These are phyloP conservation scores for Syrrhaptes paradoxus DNA, from an alignment of 2,113 vertebrate species.

Conservation along the genomic window DNA sequence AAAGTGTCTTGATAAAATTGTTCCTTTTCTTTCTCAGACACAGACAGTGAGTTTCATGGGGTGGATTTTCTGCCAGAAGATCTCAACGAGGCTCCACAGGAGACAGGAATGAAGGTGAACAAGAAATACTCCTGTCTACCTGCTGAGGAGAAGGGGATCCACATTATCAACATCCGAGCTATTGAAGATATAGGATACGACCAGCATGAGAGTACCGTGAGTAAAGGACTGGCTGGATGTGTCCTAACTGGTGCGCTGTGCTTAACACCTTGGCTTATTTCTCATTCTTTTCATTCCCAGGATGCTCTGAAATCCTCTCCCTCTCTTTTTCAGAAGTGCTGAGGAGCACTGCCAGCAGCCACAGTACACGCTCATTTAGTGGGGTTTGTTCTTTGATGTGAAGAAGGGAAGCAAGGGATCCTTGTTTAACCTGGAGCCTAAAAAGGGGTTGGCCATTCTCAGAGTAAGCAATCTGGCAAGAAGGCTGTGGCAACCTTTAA, in stretches of 20 bases:
- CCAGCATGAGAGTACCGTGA: constrained; percentile 82
- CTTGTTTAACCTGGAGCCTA: not conserved
- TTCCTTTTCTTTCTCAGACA: constrained; percentile 44
- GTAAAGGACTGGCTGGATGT: constrained; percentile 1
- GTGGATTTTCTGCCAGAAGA: constrained; percentile 67
- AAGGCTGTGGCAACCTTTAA: not conserved
- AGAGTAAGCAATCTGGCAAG: not conserved
- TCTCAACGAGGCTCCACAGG: constrained; percentile 1
- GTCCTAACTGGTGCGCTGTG: not conserved
- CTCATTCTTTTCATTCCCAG: not conserved
- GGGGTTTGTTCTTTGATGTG: not conserved
- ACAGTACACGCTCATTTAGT: not conserved
- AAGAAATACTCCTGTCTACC: constrained; percentile 77
- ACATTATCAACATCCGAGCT: constrained; percentile 69
- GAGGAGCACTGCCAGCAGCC: not conserved
- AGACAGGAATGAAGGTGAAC: constrained; percentile 75
- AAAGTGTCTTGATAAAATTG: constrained; percentile 2
- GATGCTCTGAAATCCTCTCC: not conserved
- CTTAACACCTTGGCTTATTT: not conserved
- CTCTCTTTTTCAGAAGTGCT: not conserved
- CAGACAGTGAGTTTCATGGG: constrained; percentile 57
- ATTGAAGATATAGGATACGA: constrained; percentile 75
- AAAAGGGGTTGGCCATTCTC: not conserved
- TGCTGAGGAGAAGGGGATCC: constrained; percentile 75
- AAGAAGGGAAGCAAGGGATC: not conserved